A percentile compares a stretch with the other conserved stretches of the same genome.
Evolutionary conservation across 2,888 invertebrate species (phyloP).

Genomic region (Lepidocyrtinus sp.): DNA sequence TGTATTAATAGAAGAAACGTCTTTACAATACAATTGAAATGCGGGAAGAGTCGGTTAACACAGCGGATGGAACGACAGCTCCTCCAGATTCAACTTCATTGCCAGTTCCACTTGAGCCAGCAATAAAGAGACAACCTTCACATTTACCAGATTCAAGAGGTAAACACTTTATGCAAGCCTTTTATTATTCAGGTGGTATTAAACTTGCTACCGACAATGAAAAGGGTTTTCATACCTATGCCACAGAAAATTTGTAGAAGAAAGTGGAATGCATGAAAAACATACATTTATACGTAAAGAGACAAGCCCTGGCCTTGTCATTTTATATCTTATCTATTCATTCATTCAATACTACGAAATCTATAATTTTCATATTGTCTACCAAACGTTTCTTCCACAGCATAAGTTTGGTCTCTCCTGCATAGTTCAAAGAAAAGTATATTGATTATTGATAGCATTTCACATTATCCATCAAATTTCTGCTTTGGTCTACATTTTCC

Average conservation of each 20-base stretch:
- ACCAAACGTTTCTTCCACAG: too few species aligned
- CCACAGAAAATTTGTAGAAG: too few species aligned
- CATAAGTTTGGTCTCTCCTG: too few species aligned
- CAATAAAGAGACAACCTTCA: conserved; percentile 26
- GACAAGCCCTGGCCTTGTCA: background rate
- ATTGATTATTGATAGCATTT: background rate
- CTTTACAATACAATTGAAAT: conserved; percentile 4
- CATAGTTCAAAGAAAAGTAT: too few species aligned
- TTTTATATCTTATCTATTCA: too few species aligned
- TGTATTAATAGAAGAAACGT: background rate
- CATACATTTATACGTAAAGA: too few species aligned
- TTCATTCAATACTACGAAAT: too few species aligned
- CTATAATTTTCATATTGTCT: too few species aligned
- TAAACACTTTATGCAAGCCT: conserved; percentile 22
- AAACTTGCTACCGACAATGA: too few species aligned
- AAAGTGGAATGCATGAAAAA: too few species aligned
- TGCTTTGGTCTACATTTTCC: background rate
- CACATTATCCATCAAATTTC: background rate
- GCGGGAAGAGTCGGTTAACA: conserved; percentile 28
- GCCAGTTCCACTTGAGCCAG: conserved; percentile 43
- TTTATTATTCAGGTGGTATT: too few species aligned
- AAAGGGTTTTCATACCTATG: too few species aligned
- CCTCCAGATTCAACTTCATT: conserved; percentile 30
- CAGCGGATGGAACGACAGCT: conserved; percentile 45
- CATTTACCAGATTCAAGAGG: conserved; percentile 38